A percentile compares a stretch with the other conserved stretches of the same genome.
phyloP scores from a whole-genome alignment of 2,888 invertebrate genomes.

The Erebia aethiops region DNA sequence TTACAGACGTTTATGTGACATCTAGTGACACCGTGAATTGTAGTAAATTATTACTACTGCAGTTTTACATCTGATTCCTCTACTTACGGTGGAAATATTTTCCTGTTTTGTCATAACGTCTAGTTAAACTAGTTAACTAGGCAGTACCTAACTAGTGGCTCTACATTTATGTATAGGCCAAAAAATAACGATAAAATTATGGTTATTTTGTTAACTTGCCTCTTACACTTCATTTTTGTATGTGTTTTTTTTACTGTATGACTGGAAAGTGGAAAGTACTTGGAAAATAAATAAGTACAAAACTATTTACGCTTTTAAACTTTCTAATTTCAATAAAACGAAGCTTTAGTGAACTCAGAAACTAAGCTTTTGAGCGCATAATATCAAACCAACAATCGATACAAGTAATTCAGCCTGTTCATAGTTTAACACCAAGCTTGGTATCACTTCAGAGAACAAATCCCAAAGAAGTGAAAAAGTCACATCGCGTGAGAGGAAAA shows the following conservation, averaged over 20 bases:
- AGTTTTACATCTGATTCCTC: neutral
- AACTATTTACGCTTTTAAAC: too few species aligned
- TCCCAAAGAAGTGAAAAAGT: slow-evolving; percentile 62
- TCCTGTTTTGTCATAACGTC: neutral
- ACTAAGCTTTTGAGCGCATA: neutral
- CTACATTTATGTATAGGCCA: too few species aligned
- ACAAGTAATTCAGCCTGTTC: slow-evolving; percentile 9
- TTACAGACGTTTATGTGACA: slow-evolving; percentile 18
- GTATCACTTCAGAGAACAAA: slow-evolving; percentile 52
- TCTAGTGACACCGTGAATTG: neutral
- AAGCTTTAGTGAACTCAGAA: neutral
- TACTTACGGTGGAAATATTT: neutral
- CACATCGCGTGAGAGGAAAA: slow-evolving; percentile 79
- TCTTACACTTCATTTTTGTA: too few species aligned
- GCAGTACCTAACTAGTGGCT: too few species aligned
- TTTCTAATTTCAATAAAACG: neutral
- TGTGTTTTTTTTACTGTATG: too few species aligned
- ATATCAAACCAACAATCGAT: neutral
- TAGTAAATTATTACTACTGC: neutral
- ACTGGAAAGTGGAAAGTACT: too few species aligned
- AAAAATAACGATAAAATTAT: too few species aligned
- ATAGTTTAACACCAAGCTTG: slow-evolving; percentile 42
- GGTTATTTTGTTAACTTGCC: too few species aligned
- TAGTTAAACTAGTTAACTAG: neutral
- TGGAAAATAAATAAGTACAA: too few species aligned